Evolutionary conservation across 2,888 invertebrate genomes (phyloP).

Genomic region (Trachelus stipa): DNA sequence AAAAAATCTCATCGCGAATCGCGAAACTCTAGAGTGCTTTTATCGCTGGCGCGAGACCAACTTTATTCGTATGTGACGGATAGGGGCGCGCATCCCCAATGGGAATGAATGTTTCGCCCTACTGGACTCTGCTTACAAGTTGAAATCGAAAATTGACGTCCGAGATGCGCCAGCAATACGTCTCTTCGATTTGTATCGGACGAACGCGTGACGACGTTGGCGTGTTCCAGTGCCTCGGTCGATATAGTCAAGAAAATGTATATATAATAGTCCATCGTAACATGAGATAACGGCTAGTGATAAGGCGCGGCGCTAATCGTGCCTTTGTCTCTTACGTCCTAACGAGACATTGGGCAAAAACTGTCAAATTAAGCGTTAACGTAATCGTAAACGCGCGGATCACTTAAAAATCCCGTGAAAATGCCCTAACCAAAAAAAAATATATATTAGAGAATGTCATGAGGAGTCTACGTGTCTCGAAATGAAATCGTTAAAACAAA

Average conservation of each 20-base stretch:
- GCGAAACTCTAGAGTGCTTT: background rate
- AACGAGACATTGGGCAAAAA: conserved; percentile 21
- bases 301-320: background rate
- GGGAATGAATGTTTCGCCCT: background rate
- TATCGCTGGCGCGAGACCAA: background rate
- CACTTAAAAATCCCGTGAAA: background rate
- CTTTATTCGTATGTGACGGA: background rate
- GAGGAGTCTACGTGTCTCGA: background rate
- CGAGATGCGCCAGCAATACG: background rate
- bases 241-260: background rate
- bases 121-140: background rate
- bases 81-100: background rate
- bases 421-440: background rate
- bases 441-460: background rate
- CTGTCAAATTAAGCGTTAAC: conserved; percentile 5
- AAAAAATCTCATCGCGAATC: background rate
- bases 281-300: background rate
- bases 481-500: background rate
- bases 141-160: background rate
- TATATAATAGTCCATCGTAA: background rate
- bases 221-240: background rate
- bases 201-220: background rate
- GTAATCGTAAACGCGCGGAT: background rate
- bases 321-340: conserved; percentile 8
- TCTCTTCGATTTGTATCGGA: background rate